These are phyloP conservation scores for Trochalopteron elliotii DNA, from an alignment of 2,113 vertebrate genomes.

Conservation along the genomic window DNA sequence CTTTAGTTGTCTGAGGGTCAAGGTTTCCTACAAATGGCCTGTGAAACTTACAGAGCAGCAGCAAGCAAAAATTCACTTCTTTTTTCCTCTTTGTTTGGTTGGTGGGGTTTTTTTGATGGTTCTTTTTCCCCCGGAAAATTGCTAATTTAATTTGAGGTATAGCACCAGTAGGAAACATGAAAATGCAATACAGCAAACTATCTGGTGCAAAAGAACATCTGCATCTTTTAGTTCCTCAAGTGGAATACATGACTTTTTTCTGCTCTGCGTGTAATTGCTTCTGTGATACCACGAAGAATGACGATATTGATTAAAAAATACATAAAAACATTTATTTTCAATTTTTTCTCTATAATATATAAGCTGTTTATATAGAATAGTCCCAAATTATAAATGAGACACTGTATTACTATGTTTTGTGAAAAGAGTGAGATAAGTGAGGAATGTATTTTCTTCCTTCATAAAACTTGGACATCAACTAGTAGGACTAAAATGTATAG, in stretches of 20 bases:
- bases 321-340: background rate
- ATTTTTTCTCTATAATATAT: background rate
- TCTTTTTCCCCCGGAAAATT: background rate
- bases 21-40: background rate
- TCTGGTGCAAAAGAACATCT: background rate
- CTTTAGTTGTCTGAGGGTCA: background rate
- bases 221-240: background rate
- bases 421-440: background rate
- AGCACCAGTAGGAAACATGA: background rate
- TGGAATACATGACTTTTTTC: background rate
- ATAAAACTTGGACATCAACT: background rate
- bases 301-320: background rate
- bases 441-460: background rate
- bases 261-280: background rate
- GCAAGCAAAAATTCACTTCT: background rate
- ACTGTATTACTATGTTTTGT: background rate
- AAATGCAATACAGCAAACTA: background rate
- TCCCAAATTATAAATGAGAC: background rate
- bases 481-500: background rate
- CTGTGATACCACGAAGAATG: background rate
- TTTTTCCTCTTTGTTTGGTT: background rate
- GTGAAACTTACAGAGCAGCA: background rate
- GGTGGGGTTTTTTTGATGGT: too few species aligned
- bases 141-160: background rate
- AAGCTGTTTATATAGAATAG: background rate